Evolutionary conservation across 2,888 invertebrate genomes (phyloP), one percentile per base, ranked within the genome.

Genomic region (Hyles lineata): DNA sequence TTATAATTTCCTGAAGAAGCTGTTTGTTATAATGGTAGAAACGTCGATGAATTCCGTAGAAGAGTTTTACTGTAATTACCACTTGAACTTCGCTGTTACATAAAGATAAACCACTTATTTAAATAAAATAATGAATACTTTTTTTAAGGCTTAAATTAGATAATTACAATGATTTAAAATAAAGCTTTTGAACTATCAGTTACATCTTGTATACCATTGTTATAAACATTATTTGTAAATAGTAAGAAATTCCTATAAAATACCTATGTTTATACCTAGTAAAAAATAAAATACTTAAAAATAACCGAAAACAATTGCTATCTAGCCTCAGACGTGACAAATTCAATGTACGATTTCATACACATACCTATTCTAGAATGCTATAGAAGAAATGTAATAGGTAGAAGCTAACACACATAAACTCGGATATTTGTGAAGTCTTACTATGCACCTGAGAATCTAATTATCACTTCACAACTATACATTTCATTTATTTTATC

Each of bases 1-100:
- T 43, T 35, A 63, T 63, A 63, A 35, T 63, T 63, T 63, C 35
- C 59, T 19, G 63, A 63, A 43, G 35, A 35, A 35, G 35, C 32
- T 7, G 61, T 25, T 1, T 2, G 6, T 62, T 19, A 62, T 62
- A n/a, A 35, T 17, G 32, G 17, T 32, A 19, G 35, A 19, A n/a
- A 43, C 19, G 11, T 62, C n/a, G 19, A 43, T 15, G 15, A 43
- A 43, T 43, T 43, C 15, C 43, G 43, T 43, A 43, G 2, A 11
- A 43, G 11, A 43, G 11, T 43, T 43, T 43, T 43, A 43, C 43
- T 11, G 15, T 15, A 15, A 15, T 15, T 43, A 3, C 15, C 1
- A 2, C 11, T 43, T 2, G 11, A 43, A 43, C 43, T 43, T 43
- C 11, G 43, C 15, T 43, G 15, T 43, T 11, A 43, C 43, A 2